Evolutionary conservation across 1,140 invertebrate genomes (phyloP), one percentile per base, ranked within the genome.

Genomic region (Chironomus tepperi): DNA sequence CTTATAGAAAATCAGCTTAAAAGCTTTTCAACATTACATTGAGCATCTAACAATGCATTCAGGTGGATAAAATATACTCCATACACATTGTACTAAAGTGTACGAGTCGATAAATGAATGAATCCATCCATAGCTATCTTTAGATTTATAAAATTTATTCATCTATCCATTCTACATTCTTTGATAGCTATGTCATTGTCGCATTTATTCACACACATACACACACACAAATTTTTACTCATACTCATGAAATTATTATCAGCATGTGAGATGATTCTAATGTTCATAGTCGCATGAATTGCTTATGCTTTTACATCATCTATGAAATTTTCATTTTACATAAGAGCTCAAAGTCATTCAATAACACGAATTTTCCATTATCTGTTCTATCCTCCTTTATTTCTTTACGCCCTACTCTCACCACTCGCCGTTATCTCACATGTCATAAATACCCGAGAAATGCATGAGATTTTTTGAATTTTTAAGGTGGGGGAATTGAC

Each of bases 341-440:
- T 3, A 57, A 57, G 47, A 57, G 47, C 47, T 57, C 47, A 57
- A 57, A 57, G 47, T 57, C 47, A 57, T 57, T 57, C 47, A 57
- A 57, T 57, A 57, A 57, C 47, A 57, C 47, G 47, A 57, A 57
- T 57, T 57, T 57, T 57, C 47, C 47, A 57, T 57, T 57, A 57
- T 57, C 47, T n/a, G 3, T 57, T 57, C 12, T 57, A 57, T 15
- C 47, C 5, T 34, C 1, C 24, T 34, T 34, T 5, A n/a, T 34
- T 34, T 34, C 24, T 34, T 2, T 34, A 5, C n/a, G n/a, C n/a
- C 5, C 24, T 34, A 1, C 24, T 34, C 24, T 34, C 24, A 34
- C 24, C 24, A n/a, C n/a, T 34, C 24, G 24, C 24, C 24, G 24
- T 34, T 34, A 34, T 34, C 24, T 34, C 1, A 5, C 24, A 34